These are phyloP conservation scores for Spisula solida DNA, from an alignment of 2,888 invertebrate species.

Conservation along the genomic window DNA sequence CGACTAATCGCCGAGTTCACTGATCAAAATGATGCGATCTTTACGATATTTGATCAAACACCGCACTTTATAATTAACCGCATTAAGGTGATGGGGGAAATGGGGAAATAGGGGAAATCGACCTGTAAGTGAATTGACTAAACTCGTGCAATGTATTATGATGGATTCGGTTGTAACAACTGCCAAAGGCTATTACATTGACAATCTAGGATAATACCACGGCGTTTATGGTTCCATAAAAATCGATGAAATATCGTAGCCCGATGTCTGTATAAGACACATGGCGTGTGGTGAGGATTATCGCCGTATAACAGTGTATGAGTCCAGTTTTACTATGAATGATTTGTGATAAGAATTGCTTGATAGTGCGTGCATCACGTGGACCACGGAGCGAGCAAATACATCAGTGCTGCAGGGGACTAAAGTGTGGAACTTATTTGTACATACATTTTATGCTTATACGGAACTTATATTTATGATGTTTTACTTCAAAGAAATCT, in stretches of 20 bases:
- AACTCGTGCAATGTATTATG: neutral
- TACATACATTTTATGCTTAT: too few relatives aligned
- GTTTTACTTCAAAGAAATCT: too few relatives aligned
- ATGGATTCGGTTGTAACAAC: neutral
- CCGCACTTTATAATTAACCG: neutral
- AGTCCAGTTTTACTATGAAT: neutral
- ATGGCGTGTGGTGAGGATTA: neutral
- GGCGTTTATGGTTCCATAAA: slow-evolving; percentile 25
- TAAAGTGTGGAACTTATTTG: neutral
- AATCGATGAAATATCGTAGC: slow-evolving; percentile 19
- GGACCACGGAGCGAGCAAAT: neutral
- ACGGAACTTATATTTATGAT: too few relatives aligned
- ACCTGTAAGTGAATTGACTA: slow-evolving; percentile 1
- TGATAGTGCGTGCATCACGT: neutral
- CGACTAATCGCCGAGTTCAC: neutral
- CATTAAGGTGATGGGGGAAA: neutral
- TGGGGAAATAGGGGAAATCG: neutral
- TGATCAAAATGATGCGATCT: neutral
- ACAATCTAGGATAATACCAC: neutral
- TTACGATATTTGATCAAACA: neutral
- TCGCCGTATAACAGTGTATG: neutral
- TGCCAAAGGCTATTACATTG: slow-evolving; percentile 15
- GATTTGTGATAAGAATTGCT: neutral
- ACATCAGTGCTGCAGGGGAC: neutral
- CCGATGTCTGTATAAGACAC: slow-evolving; percentile 10